Evolutionary conservation across 2,113 vertebrate genomes (phyloP), one percentile per base, ranked within the genome.

Genomic region (Clarias batrachus): DNA sequence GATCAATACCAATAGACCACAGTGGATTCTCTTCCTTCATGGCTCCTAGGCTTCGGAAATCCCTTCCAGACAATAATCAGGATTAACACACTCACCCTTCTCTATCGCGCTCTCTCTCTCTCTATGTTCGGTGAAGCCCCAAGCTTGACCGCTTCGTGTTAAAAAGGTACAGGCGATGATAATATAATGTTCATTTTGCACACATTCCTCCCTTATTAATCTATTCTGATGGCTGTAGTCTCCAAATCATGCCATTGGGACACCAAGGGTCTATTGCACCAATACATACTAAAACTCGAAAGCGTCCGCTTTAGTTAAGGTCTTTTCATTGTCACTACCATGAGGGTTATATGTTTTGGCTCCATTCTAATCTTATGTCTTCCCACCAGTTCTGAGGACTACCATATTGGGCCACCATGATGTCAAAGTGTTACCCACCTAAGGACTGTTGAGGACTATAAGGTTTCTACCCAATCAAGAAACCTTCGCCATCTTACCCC

Each of bases 1-100:
- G 77, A 80, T 80, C 56, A 33, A 80, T 80, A 80, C 56, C 27
- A 79, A 57, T 33, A 79, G 77, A 79, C 54, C 77, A 80, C 77
- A 33, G 54, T 80, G 56, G 27, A 81, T 62, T 21, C 57, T 81
- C 25, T 81, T 81, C 4, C 30, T 25, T 62, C 33, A 27, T 81
- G 30, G 57, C 57, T 81, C 56, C 56, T 33, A 30, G 27, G 77
- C 77, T 60, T 79, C 19, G 52, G 14, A 23, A 79, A 79, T 59
- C 56, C 10, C 78, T 62, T 25, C 30, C 59, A 37, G 57, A 41
- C 57, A 81, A 81, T 37, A 14, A 62, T 62, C 78, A 81, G 59
- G 30, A 81, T 62, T 41, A 41, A 81, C 19, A 60, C 56, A 25
- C 33, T 11, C 65, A 3, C 2, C 5, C 25, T 25, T 25, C 57